A percentile compares a stretch with the other conserved stretches of the same genome.
Conservation (phyloP, 2,113 vertebrate genomes). For the Agapornis roseicollis region DNA sequence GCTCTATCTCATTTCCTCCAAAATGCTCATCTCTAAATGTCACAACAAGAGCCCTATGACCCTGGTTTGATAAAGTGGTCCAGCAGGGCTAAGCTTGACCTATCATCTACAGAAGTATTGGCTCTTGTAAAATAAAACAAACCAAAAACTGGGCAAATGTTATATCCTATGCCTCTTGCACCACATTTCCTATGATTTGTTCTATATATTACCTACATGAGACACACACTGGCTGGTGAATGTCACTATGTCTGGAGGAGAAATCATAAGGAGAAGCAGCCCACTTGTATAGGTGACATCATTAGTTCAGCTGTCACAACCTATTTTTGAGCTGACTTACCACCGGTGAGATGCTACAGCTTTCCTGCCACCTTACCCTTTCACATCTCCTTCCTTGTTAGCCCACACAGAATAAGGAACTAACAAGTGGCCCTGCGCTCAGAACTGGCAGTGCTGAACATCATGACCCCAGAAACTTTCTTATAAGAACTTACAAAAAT, state of each 20-base stretch:
- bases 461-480: neutral
- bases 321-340: neutral
- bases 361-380: neutral
- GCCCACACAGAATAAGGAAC: neutral
- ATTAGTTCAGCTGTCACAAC: conserved; percentile 5
- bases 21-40: neutral
- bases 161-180: accelerated
- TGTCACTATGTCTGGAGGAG: neutral
- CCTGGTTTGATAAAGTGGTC: neutral
- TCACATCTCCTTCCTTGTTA: neutral
- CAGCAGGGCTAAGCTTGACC: neutral
- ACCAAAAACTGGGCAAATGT: neutral
- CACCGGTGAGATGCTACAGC: neutral
- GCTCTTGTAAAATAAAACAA: neutral
- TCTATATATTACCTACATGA: neutral
- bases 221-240: neutral
- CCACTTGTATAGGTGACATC: neutral
- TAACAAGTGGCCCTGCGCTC: neutral
- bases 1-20: conserved; percentile 11
- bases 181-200: neutral
- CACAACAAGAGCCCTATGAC: neutral
- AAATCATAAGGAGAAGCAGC: neutral
- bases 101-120: neutral
- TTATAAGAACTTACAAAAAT: neutral
- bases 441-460: neutral